Conservation (phyloP, 1,140 invertebrate genomes). For the Hypsibius dujardini region DNA sequence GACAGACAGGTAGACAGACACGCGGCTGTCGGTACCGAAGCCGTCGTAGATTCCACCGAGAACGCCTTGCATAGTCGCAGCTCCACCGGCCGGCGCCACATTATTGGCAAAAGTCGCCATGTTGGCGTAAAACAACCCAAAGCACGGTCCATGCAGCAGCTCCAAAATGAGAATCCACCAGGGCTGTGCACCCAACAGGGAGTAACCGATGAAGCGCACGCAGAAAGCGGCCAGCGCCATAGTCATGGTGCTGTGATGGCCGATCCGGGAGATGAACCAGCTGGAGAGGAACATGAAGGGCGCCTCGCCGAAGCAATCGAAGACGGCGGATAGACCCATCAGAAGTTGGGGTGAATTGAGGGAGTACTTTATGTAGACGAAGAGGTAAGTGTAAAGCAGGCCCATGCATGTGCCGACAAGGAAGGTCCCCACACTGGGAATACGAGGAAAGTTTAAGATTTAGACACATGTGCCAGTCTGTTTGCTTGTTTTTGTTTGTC, state of each 20-base stretch:
- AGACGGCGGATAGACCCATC: conserved; percentile 53
- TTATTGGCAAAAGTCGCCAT: conserved; percentile 22
- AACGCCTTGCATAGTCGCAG: conserved; percentile 21
- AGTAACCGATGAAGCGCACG: conserved; percentile 60
- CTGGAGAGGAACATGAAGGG: conserved; percentile 70
- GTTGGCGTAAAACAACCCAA: conserved; percentile 56
- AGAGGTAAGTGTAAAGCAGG: conserved; percentile 21
- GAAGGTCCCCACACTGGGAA: conserved; percentile 13
- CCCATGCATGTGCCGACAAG: conserved; percentile 20
- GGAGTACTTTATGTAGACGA: conserved; percentile 20
- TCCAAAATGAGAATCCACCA: conserved; percentile 69
- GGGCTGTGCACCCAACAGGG: conserved; percentile 48
- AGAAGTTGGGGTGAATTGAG: conserved; percentile 41
- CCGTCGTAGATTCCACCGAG: conserved; percentile 21
- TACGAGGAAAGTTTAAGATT: not conserved
- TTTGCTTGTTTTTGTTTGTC: too few species aligned
- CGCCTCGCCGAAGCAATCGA: conserved; percentile 72
- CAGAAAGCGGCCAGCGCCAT: conserved; percentile 56
- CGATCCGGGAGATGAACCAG: conserved; percentile 56
- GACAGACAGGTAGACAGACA: too few species aligned
- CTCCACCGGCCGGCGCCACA: conserved; percentile 21
- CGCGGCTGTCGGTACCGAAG: conserved; percentile 14
- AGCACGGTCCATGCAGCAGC: conserved; percentile 63
- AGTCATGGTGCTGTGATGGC: conserved; percentile 61
- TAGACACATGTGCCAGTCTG: too few species aligned